Evolutionary conservation across 2,888 invertebrate species (phyloP), one percentile per base, ranked within the genome.

Genomic region (Pteria penguin): DNA sequence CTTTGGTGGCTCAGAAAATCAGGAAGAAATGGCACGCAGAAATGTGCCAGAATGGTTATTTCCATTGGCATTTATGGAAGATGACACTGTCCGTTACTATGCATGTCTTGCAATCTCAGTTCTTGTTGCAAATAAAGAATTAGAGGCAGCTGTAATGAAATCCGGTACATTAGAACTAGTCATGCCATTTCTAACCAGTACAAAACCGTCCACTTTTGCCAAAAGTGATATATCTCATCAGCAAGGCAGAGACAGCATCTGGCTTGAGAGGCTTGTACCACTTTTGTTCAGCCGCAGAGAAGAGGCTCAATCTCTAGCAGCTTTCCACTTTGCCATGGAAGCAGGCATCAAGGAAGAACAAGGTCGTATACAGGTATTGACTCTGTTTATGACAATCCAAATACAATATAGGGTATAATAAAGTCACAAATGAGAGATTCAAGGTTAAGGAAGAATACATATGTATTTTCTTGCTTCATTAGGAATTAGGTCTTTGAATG

Each of bases 301-400:
- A 90, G 99, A 99, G 93, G 99, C 99, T 0, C 94, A 98, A 88
- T 98, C 97, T 90, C 93, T 99, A 86, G 99, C 98, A 1, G 98
- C 99, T 45, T 99, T 99, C 92, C 99, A 99, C 91, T 94, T 98
- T 92, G 98, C 98, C 90, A 98, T 99, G 98, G 99, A 99, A 93
- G 99, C 99, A 4, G 97, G 97, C 33, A 98, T 99, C 71, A 99
- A 99, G 92, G 96, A 97, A 87, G 91, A 91, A 62, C 92, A 92
- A 80, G 92, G 87, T 80, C 92, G 89, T 86, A 90, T 85, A 68
- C 89, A 88, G 86, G 91, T 91, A n/a, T n/a, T n/a, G n/a, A n/a
- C n/a, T n/a, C n/a, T n/a, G n/a, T n/a, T n/a, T n/a, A n/a, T n/a
- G n/a, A n/a, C n/a, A n/a, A n/a, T n/a, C n/a, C n/a, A n/a, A n/a